Evolutionary conservation across 2,797 vertebrate genomes (phyloP), one percentile per base, ranked within the genome.

Genomic region (Lacerta agilis): DNA sequence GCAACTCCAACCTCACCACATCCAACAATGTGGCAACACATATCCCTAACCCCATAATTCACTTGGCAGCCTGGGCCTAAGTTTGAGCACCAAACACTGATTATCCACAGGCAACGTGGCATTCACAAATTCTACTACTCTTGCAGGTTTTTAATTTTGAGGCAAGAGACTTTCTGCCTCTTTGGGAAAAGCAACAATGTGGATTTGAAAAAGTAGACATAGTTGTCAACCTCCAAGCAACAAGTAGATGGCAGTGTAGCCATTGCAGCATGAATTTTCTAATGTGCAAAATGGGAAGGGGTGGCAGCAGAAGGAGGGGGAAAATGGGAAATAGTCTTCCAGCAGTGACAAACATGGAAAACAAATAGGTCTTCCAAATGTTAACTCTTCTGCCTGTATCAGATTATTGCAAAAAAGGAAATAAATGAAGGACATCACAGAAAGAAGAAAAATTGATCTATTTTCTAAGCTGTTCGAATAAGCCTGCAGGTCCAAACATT

Each of bases 241-340:
- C 97, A 96, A 95, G 95, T 96, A 97, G 96, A 96, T 96, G 97
- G 97, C 97, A 97, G 92, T 97, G 96, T 95, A 93, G 95, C 95
- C 95, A 95, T 97, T 96, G 95, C 96, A 94, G 94, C 92, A 90
- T 1, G 88, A 95, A 89, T 90, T 79, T 97, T 96, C 95, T 93
- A 93, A 88, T 93, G 94, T 33, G 94, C 95, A 96, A 94, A 86
- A 86, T 79, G 91, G 88, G 4, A 72, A 8, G 2, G 87, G 87
- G 87, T 75, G 76, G 41, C 55, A 76, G 38, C n/a, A 82, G 55
- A 18, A 38, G 64, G 71, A 83, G n/a, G 80, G 7, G 69, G 49
- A 49, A 18, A 73, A 43, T 38, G 58, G 64, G 67, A 55, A 84
- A 83, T 1, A 73, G 20, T 64, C 86, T 91, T 89, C 76, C 2